Evolutionary conservation across 2,797 vertebrate species (phyloP).

Genomic region (Furcifer pardalis): DNA sequence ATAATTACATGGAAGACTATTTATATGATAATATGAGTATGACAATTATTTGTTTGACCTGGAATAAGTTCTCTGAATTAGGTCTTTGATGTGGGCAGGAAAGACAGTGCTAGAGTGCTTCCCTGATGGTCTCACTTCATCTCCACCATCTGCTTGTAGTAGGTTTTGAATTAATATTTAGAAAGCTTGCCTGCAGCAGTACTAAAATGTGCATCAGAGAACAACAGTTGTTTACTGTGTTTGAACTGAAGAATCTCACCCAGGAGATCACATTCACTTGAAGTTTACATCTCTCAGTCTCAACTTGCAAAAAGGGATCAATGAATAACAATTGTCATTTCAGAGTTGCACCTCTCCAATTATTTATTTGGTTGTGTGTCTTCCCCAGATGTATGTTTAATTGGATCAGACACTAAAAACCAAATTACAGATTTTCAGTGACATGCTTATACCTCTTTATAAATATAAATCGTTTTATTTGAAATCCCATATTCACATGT

Average conservation of each 20-base stretch:
- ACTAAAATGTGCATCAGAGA: slow-evolving; percentile 91
- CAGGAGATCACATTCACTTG: slow-evolving; percentile 83
- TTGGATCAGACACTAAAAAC: slow-evolving; percentile 88
- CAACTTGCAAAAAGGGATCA: slow-evolving; percentile 82
- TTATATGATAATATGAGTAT: background rate
- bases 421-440: slow-evolving; percentile 81
- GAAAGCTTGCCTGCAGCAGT: slow-evolving; percentile 89
- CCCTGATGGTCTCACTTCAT: slow-evolving; percentile 72
- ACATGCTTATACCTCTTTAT: slow-evolving; percentile 83
- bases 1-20: background rate
- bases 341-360: slow-evolving; percentile 80
- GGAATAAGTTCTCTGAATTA: slow-evolving; percentile 58
- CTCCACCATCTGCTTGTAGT: slow-evolving; percentile 75
- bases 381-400: slow-evolving; percentile 83
- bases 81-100: slow-evolving; percentile 47
- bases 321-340: slow-evolving; percentile 87
- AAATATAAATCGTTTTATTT: slow-evolving; percentile 26
- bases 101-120: slow-evolving; percentile 53
- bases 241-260: slow-evolving; percentile 88
- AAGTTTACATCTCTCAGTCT: slow-evolving; percentile 85
- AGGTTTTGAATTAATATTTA: slow-evolving; percentile 79
- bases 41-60: slow-evolving; percentile 15
- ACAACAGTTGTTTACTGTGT: slow-evolving; percentile 92
- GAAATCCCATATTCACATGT: slow-evolving; percentile 52
- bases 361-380: slow-evolving; percentile 86